Evolutionary conservation across 2,888 invertebrate genomes (phyloP).

Genomic region (Sesia bembeciformis): DNA sequence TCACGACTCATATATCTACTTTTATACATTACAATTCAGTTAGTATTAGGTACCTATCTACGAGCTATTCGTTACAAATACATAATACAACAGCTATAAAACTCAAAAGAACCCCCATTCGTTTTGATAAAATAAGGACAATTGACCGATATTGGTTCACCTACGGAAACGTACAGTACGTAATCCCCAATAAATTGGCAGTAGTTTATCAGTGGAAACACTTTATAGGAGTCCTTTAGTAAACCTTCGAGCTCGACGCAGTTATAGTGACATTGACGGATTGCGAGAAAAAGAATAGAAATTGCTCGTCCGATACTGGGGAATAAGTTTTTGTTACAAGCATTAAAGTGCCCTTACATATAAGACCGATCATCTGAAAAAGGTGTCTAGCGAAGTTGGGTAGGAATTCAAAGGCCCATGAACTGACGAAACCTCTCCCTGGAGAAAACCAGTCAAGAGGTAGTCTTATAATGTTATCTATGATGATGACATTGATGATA

Average conservation of each 20-base stretch:
- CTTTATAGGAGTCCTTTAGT: constrained; percentile 1
- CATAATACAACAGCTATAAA: too few relatives aligned
- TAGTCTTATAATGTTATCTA: too few relatives aligned
- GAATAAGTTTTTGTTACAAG: constrained; percentile 3
- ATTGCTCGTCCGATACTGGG: constrained; percentile 1
- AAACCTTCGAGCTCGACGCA: constrained; percentile 2
- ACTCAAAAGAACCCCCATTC: background rate
- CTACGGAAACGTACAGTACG: background rate
- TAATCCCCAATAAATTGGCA: background rate
- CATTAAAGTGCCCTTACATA: background rate
- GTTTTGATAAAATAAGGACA: background rate
- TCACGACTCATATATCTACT: too few relatives aligned
- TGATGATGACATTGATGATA: too few relatives aligned
- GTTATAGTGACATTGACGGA: constrained; percentile 9
- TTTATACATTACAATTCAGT: too few relatives aligned
- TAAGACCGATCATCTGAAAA: background rate
- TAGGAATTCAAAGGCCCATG: too few relatives aligned
- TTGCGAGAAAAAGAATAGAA: constrained; percentile 7
- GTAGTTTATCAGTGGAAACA: background rate
- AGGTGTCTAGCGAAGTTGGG: too few relatives aligned
- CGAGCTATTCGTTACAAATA: too few relatives aligned
- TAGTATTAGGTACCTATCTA: too few relatives aligned
- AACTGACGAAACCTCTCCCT: too few relatives aligned
- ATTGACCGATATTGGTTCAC: background rate
- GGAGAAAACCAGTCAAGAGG: too few relatives aligned